Base-by-base conservation (phyloP, 2,113 vertebrate species). In the Eulacestoma nigropectus region DNA sequence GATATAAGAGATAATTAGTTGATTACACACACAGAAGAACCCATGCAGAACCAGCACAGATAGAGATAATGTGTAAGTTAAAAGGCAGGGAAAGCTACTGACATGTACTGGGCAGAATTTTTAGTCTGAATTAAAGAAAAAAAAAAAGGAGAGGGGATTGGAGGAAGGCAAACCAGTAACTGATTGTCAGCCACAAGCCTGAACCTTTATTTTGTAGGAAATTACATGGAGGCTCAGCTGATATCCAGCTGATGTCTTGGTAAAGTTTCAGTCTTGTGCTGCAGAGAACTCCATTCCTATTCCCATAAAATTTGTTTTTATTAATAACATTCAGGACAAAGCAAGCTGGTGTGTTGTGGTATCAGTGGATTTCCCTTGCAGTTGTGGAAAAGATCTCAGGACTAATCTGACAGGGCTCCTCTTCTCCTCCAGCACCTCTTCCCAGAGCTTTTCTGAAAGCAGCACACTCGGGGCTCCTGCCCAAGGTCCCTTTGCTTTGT, bases 1-100 rank as follows among this genome's bases (percentile, higher is more conserved):
- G 84, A 87, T 80, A 81, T 37, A 17, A 53, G 52, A 95, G 69
- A 87, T 89, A 86, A 95, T 93, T 88, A 75, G 62, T 84, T 93
- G 89, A 96, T 74, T 76, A 69, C 47, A 89, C 35, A 94, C n/a
- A 76, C 29, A 90, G 84, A 95, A 68, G 25, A 59, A 70, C 3
- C 13, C 49, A 87, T 64, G 73, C 35, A 92, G 90, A 97, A 72
- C 70, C 27, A 35, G 50, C 42, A 55, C 10, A 37, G 35, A 84
- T 20, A 78, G 73, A 49, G 35, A 84, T 67, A 80, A 82, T 4
- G 6, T 67, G 63, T 19, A 84, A 96, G 73, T 65, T 76, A 90
- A 74, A 90, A 72, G 32, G 69, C 59, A 50, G 26, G 30, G 47
- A 77, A 87, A 95, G 84, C 69, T 77, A 86, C 16, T 68, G 47